Evolutionary conservation across 2,797 vertebrate genomes (phyloP), one percentile per base, ranked within the genome.

Genomic region (Poeciliopsis presidionis): DNA sequence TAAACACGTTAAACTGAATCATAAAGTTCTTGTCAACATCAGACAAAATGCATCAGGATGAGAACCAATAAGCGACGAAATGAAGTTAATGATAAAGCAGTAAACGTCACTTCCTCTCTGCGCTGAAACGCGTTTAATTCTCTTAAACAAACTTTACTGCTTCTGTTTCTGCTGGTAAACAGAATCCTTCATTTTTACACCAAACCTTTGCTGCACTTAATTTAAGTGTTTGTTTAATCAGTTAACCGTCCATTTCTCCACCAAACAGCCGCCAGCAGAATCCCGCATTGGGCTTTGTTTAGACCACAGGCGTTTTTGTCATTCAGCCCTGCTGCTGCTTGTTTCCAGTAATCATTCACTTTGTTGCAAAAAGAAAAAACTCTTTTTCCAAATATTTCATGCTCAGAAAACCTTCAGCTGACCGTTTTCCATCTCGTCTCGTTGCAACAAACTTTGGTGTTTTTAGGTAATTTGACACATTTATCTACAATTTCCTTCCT

Each of bases 81-180:
- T 43, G n/a, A 70, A 53, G 77, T 79, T 83, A 83, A 79, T 83
- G 59, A 73, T 36, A 79, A 83, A 79, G 33, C 33, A 33, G 33
- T 33, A 33, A 33, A 33, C 33, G 33, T 30, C 33, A 8, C 65
- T 14, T 18, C 14, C 20, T 51, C 47, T 9, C 18, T 75, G 14
- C 13, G 2, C 14, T 45, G 20, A 4, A 25, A 47, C 7, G 7
- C 25, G 0, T 74, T 57, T 57, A 9, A 45, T 59, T 16, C 25
- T 7, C 57, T 20, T 33, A 46, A 18, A 46, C 53, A 45, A 61
- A 12, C 20, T 63, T 33, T 41, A 51, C 63, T 20, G 4, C 8
- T 18, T 51, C 36, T 25, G 16, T 16, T 30, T 22, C 12, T 22
- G 20, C 49, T 22, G 22, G 22, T 3, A 8, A 51, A 51, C 49